phyloP scores from a whole-genome alignment of 2,797 vertebrate species.

The Tadarida brasiliensis region DNA sequence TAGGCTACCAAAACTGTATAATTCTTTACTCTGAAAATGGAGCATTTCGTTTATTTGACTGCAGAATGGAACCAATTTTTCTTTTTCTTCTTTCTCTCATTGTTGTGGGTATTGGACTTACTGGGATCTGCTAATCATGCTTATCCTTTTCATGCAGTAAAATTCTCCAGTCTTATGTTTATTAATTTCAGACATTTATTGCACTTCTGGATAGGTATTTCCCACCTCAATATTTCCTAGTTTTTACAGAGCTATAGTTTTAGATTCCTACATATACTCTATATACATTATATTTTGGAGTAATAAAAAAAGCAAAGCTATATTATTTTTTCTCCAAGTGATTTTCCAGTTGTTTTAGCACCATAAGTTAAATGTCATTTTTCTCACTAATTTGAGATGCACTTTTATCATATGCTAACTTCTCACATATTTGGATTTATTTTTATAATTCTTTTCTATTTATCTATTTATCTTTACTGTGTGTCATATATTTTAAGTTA shows the following conservation, averaged over 20 bases:
- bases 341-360: not conserved
- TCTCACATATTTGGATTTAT: not conserved
- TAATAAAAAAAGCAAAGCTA: not conserved
- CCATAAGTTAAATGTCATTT: not conserved
- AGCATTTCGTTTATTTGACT: not conserved
- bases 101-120: not conserved
- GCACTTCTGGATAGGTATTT: not conserved
- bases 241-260: not conserved
- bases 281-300: not conserved
- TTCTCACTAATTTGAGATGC: no score
- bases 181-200: not conserved
- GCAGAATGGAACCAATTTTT: not conserved
- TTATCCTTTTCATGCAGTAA: not conserved
- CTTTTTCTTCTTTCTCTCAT: not conserved
- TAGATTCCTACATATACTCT: not conserved
- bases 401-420: not conserved
- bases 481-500: not conserved
- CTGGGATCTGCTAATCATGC: not conserved
- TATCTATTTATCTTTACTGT: not conserved
- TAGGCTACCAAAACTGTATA: not conserved
- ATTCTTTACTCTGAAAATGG: not conserved
- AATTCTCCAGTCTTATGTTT: not conserved
- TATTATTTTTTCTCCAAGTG: not conserved
- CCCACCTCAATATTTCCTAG: not conserved
- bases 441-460: not conserved